Base-by-base conservation (phyloP, 2,113 vertebrate species). In the Corythornis madagascariensis region DNA sequence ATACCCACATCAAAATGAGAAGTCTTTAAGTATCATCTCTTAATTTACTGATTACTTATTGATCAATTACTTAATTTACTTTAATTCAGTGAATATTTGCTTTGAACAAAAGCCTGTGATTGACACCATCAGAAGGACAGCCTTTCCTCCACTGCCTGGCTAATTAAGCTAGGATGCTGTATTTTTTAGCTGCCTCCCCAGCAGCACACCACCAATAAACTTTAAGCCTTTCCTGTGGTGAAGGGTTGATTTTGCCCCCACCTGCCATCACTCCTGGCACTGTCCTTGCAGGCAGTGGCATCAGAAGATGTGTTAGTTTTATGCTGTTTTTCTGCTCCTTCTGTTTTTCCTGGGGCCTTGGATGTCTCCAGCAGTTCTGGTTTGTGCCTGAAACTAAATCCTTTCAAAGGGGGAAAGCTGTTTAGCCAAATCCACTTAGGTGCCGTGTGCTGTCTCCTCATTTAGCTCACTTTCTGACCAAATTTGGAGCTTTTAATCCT, bases 361-460 rank as follows among this genome's bases (percentile, higher is more conserved):
- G 28, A 45, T 76, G 22, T 82, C 57, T 94, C 63, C 85, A 80
- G 57, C 57, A 74, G 16, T 81, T 93, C 66, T 92, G 57, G 83
- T 78, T 88, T 87, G 74, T 61, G 6, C 26, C 55, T 85, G 11
- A 85, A 88, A 87, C 86, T 57, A 94, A 96, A 93, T 79, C 75
- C 13, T 92, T 95, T 85, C 74, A 92, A 88, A 90, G 15, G 16
- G 66, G 11, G 18, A 90, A 95, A 76, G 45, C 31, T 93, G 16
- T 93, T 95, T 66, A 96, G 83, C 92, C 45, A 95, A 90, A 93
- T 90, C 61, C 60, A 35, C 8, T 63, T 35, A 76, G 20, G 85
- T 80, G 65, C 33, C 65, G 88, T 86, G 25, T 31, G 42, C 13
- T 76, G 25, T 90, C 93, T 86, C 83, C 59, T 87, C 57, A 76